Base-by-base conservation (phyloP, 1,140 invertebrate species). In the Mesaphorura yosii region DNA sequence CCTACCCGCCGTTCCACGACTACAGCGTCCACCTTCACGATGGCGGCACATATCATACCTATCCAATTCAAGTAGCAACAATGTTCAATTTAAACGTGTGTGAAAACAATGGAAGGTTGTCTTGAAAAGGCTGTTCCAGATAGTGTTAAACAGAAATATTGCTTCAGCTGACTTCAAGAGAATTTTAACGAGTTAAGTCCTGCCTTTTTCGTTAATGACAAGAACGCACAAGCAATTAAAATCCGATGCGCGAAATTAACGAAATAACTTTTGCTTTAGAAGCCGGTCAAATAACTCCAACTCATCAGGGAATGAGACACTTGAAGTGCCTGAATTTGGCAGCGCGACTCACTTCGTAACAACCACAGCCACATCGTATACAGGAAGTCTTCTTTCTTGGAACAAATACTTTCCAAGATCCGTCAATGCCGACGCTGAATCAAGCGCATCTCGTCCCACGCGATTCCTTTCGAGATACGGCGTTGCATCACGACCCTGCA, bases 331-430 rank as follows among this genome's bases (percentile, higher is more conserved):
- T n/a, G n/a, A n/a, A n/a, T n/a, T n/a, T n/a, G n/a, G n/a, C n/a
- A n/a, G n/a, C n/a, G n/a, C n/a, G n/a, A 78, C 85, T 84, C 76
- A 91, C 86, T 94, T 94, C 64, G 90, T 94, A 58, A 94, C 89
- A 40, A 89, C 89, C 53, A 94, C 88, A 25, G 90, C 90, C 55
- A 94, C 89, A 67, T 94, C 90, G 71, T 93, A 94, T 41, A 92
- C 89, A 46, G 90, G 90, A 66, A 94, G 76, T 67, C 89, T 74
- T 67, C 89, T 77, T 73, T 94, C 89, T 67, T 88, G 80, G 77
- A 92, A 94, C 64, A 94, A 76, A 77, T 94, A 94, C 78, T 93
- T 93, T 67, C 89, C 90, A 87, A 94, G 90, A 71, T 93, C 90
- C 46, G 89, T 93, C 31, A 93, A 75, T 39, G 90, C 89, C 40